phyloP scores from a whole-genome alignment of 2,888 invertebrate species.

The Leucoma salicis region DNA sequence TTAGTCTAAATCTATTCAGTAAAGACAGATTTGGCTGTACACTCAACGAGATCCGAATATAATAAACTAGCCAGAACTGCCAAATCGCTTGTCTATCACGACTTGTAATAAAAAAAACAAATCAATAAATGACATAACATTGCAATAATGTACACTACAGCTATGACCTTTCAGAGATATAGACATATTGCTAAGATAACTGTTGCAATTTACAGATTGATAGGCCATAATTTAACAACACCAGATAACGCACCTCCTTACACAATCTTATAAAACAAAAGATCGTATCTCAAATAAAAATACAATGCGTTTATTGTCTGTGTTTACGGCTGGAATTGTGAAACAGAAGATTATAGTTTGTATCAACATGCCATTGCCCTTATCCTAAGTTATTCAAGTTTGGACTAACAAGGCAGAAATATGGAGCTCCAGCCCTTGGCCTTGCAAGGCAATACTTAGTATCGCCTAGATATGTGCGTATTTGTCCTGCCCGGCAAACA shows the following conservation, averaged over 20 bases:
- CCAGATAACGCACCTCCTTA: slow-evolving; percentile 21
- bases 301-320: slow-evolving; percentile 28
- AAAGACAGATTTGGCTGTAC: too few species aligned
- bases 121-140: background rate
- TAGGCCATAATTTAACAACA: slow-evolving; percentile 23
- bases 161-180: slow-evolving; percentile 1
- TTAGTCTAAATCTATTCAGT: too few species aligned
- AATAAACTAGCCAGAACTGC: background rate
- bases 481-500: too few species aligned
- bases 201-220: slow-evolving; percentile 16
- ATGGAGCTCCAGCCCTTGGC: too few species aligned
- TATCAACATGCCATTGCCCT: background rate
- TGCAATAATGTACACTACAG: background rate
- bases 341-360: background rate
- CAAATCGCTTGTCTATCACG: background rate
- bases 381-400: background rate
- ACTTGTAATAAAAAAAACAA: background rate
- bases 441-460: too few species aligned
- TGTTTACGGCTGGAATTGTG: slow-evolving; percentile 4
- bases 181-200: background rate
- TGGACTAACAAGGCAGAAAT: too few species aligned
- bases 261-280: slow-evolving; percentile 28
- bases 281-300: slow-evolving; percentile 21
- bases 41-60: too few species aligned
- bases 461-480: too few species aligned